These are phyloP conservation scores for Equus quagga DNA, from an alignment of 2,113 vertebrate genomes.

Conservation along the genomic window DNA sequence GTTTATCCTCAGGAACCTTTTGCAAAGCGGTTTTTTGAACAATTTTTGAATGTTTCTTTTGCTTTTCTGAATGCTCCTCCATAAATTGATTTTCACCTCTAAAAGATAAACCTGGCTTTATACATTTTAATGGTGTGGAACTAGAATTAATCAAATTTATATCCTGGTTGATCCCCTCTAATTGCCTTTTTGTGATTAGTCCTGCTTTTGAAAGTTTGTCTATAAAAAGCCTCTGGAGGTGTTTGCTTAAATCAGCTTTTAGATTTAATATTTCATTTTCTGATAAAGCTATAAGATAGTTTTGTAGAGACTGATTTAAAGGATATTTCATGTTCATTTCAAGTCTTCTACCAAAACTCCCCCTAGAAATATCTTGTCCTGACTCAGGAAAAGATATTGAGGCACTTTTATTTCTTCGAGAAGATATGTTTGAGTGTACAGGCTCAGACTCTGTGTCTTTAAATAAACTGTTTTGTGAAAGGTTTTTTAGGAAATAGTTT, in stretches of 20 bases:
- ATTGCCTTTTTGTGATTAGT: constrained; percentile 61
- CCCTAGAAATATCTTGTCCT: constrained; percentile 41
- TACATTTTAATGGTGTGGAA: constrained; percentile 7
- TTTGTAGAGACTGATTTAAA: constrained; percentile 70
- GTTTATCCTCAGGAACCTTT: constrained; percentile 52
- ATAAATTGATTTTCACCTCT: constrained; percentile 42
- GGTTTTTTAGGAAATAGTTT: constrained; percentile 65
- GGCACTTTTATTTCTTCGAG: neutral
- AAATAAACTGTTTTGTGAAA: constrained; percentile 71
- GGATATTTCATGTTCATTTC: constrained; percentile 65
- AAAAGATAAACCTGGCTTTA: constrained; percentile 56
- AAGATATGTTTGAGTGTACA: neutral
- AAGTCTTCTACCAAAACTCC: constrained; percentile 42
- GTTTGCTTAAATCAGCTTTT: constrained; percentile 78
- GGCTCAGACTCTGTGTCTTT: constrained; percentile 44
- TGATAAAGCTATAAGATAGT: constrained; percentile 56
- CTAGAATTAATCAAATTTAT: constrained; percentile 31
- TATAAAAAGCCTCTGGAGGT: constrained; percentile 67
- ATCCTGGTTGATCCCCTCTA: neutral
- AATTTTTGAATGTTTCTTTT: constrained; percentile 62
- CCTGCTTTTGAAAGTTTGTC: constrained; percentile 75
- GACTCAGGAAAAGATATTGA: neutral
- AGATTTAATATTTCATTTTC: constrained; percentile 78
- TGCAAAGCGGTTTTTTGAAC: constrained; percentile 49
- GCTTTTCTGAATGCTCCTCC: constrained; percentile 32